Base-by-base conservation (phyloP, 2,797 vertebrate genomes). In the Leptoclinus maculatus region DNA sequence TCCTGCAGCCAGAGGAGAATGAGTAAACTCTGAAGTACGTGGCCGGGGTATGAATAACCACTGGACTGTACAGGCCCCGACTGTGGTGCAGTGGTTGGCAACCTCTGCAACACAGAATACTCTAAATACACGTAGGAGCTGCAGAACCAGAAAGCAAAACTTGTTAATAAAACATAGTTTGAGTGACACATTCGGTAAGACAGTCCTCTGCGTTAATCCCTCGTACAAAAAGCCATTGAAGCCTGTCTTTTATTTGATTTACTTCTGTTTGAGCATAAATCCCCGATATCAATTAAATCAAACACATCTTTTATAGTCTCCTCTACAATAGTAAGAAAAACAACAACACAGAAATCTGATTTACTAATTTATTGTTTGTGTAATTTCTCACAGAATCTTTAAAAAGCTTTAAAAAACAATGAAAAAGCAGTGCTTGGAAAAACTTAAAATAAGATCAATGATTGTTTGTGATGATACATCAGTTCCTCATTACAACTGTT, bases 1-100 rank as follows among this genome's bases (percentile, higher is more conserved):
- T 58, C 39, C 69, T 76, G 66, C 80, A 82, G 77, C 73, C 81
- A 82, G 66, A 72, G 57, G 63, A 84, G 76, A 71, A 82, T 76
- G 67, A 66, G 66, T 75, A 78, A 89, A 87, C 73, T 80, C 74
- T 71, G 45, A 71, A 38, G 73, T 88, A 91, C 85, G 90, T 92
- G 91, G 79, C 66, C 60, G 5, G 91, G 71, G 39, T 91, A 27
- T 84, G 68, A 91, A 92, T 87, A 75, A 77, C 59, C 34, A 43
- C 76, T 25, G 79, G 76, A 82, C 80, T 74, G 62, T 67, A 73
- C 39, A 36, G 14, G 74, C 39, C 59, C 53, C 1, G 32, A 53
- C 34, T 79, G 58, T 87, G 86, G 63, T 76, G 91, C 88, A 88
- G 79, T 76, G 76, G 74, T 83, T 54, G 83, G 82, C 84, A 81